Evolutionary conservation across 1,140 invertebrate genomes (phyloP).

Genomic region (Nasonia giraulti): DNA sequence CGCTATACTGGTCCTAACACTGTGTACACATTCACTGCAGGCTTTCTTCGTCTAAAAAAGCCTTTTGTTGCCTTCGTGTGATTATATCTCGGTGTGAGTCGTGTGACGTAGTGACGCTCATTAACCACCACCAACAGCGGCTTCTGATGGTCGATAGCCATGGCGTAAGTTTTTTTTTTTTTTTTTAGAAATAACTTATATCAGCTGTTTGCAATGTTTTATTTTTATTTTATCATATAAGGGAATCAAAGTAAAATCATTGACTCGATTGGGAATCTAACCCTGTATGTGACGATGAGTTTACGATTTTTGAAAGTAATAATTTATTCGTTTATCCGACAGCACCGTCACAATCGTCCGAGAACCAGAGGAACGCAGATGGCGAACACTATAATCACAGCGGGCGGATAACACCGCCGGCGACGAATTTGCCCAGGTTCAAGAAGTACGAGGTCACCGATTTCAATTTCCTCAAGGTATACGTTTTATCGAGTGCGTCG

Average conservation of each 20-base stretch:
- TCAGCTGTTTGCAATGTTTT: neutral
- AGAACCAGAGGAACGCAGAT: conserved; percentile 68
- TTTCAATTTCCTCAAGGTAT: conserved; percentile 92
- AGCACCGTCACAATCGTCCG: conserved; percentile 71
- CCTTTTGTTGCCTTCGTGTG: conserved; percentile 10
- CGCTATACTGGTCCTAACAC: neutral
- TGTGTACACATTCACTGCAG: neutral
- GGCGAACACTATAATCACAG: conserved; percentile 80
- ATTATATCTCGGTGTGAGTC: neutral
- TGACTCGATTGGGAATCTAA: no score
- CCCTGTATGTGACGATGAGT: no score
- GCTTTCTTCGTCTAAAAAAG: neutral
- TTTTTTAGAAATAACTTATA: neutral
- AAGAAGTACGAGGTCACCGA: conserved; percentile 92
- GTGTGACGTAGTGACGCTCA: neutral
- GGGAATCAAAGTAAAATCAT: no score
- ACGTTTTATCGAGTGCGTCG: neutral
- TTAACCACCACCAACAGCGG: neutral
- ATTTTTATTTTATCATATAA: no score
- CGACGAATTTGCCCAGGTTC: conserved; percentile 89
- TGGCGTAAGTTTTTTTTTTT: conserved; percentile 3
- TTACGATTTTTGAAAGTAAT: neutral
- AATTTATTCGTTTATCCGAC: conserved; percentile 41
- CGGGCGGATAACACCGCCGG: conserved; percentile 86
- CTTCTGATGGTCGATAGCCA: neutral